phyloP scores from a whole-genome alignment of 2,888 invertebrate genomes.

The Neoaliturus tenellus region DNA sequence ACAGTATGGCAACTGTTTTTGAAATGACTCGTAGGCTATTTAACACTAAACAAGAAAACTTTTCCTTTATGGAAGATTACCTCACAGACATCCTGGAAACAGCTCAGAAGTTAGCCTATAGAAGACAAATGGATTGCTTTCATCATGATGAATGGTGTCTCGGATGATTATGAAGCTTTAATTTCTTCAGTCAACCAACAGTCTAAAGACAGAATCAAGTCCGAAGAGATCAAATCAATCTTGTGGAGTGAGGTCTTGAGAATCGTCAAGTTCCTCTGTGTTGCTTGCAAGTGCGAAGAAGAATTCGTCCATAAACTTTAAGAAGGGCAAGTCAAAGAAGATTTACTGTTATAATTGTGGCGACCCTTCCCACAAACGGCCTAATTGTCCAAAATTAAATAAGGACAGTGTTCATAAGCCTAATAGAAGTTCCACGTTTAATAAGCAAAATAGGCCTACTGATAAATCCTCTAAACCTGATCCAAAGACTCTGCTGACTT shows the following conservation, averaged over 20 bases:
- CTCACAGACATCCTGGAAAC: slow-evolving; percentile 1
- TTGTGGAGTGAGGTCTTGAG: neutral
- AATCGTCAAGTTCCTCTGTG: too few species aligned
- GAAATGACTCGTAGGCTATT: slow-evolving; percentile 22
- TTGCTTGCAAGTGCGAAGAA: too few species aligned
- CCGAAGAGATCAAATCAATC: neutral
- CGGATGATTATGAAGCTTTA: slow-evolving; percentile 6
- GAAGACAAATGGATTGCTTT: slow-evolving; percentile 35
- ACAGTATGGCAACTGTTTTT: slow-evolving; percentile 8
- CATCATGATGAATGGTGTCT: slow-evolving; percentile 14
- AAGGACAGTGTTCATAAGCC: neutral
- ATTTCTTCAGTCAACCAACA: slow-evolving; percentile 14
- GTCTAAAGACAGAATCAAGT: neutral
- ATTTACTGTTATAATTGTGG: slow-evolving; percentile 20
- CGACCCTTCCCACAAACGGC: neutral
- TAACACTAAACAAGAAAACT: neutral
- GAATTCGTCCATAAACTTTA: too few species aligned
- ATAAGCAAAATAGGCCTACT: slow-evolving; percentile 9
- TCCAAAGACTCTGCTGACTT: neutral
- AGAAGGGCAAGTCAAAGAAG: neutral
- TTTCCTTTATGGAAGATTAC: neutral
- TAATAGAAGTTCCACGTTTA: neutral
- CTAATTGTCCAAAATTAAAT: slow-evolving; percentile 14
- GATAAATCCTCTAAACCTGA: neutral
- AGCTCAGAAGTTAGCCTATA: neutral